Evolutionary conservation across 2,888 invertebrate species (phyloP).

Genomic region (Apodemia zela): DNA sequence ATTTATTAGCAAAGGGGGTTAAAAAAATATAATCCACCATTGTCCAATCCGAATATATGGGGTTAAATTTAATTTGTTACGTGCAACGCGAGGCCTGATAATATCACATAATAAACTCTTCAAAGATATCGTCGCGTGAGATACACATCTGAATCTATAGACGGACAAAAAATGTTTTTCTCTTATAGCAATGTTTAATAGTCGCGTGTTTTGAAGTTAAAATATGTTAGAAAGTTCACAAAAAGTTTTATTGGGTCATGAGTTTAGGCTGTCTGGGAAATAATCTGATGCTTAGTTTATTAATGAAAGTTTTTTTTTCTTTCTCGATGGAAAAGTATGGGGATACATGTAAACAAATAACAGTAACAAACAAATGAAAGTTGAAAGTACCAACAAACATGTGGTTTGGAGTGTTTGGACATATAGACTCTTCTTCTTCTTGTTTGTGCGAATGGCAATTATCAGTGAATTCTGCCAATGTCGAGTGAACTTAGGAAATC

Average conservation of each 20-base stretch:
- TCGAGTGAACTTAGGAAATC: no score
- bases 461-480: no score
- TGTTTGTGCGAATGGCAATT: no score
- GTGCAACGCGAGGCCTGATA: constrained; percentile 11
- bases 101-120: constrained; percentile 24
- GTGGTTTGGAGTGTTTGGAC: no score
- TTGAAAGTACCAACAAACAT: no score
- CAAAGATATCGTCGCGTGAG: constrained; percentile 36
- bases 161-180: constrained; percentile 39
- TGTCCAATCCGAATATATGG: constrained; percentile 7
- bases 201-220: constrained; percentile 10
- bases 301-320: no score
- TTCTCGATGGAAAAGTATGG: no score
- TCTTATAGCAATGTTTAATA: constrained; percentile 23
- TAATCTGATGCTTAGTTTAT: no score
- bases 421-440: no score
- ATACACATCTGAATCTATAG: constrained; percentile 37
- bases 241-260: background rate
- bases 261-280: no score
- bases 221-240: constrained; percentile 6
- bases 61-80: constrained; percentile 15
- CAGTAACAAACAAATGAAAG: no score
- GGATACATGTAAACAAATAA: no score
- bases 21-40: background rate
- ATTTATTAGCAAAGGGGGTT: constrained; percentile 7